Base-by-base conservation (phyloP, 2,888 invertebrate species). In the Heteromurus nitidus region DNA sequence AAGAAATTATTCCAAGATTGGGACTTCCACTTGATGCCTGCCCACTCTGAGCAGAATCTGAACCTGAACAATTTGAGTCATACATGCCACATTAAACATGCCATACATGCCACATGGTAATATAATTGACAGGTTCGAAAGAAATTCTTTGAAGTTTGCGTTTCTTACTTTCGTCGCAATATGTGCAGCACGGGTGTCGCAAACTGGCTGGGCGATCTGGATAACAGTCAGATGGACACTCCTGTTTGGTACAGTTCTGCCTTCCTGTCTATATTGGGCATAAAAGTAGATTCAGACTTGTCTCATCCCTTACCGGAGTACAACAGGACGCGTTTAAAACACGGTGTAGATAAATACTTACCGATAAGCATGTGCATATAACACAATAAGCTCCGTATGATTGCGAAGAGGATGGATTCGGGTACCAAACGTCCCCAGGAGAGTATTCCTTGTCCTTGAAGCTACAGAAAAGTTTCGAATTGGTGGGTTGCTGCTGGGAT, bases 351-450 rank as follows among this genome's bases (percentile, higher is more conserved):
- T n/a, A n/a, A n/a, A n/a, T n/a, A 64, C 70, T 84, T 76, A 86
- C 86, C 75, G 70, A 70, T 11, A 83, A 73, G 64, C 86, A 86
- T 20, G 83, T 83, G 80, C 86, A 86, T 36, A 84, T 75, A 18
- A 86, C 83, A 68, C 86, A 86, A 28, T 84, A 82, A 47, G 82
- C 77, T 70, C 85, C 85, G 28, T 80, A 82, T 5, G 83, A 81
- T 70, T 62, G 77, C 22, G 82, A 42, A 28, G 83, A 79, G 3
- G 82, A 64, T 7, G 55, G 55, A 55, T 55, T 55, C 0, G 84
- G 86, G 65, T 84, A 83, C 86, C 86, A 86, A 64, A 83, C 67
- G 68, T 86, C 85, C 1, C 86, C 86, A 0, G 86, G 84, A 18
- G 82, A 74, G 60, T 86, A 86, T 24, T 85, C 84, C 24, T 81